These are phyloP conservation scores for Forbesichthys agassizii DNA, from an alignment of 2,113 vertebrate species.

Conservation along the genomic window DNA sequence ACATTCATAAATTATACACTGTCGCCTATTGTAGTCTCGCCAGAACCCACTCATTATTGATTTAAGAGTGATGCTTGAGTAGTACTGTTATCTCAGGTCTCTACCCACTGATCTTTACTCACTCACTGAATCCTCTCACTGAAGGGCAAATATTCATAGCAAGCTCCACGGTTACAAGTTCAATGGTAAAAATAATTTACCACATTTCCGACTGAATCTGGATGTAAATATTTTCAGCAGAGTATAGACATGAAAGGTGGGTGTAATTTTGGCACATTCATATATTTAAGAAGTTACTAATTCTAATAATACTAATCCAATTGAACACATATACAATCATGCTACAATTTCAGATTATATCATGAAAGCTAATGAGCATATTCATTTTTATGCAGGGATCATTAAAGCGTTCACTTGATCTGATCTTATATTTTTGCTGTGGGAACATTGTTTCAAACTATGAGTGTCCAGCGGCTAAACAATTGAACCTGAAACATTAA, in stretches of 20 bases:
- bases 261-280: too few relatives aligned
- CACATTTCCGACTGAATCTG: background rate
- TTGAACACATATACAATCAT: background rate
- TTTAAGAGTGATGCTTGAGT: constrained; percentile 56
- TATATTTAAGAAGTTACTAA: too few relatives aligned
- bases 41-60: constrained; percentile 28
- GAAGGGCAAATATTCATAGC: constrained; percentile 23
- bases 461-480: background rate
- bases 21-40: constrained; percentile 36
- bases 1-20: constrained; percentile 28
- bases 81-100: constrained; percentile 37
- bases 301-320: background rate
- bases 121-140: constrained; percentile 47
- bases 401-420: too few relatives aligned
- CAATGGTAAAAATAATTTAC: background rate
- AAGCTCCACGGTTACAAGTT: constrained; percentile 13
- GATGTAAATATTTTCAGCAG: background rate
- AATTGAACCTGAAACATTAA: background rate
- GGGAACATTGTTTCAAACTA: too few relatives aligned
- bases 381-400: too few relatives aligned
- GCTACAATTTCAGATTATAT: background rate
- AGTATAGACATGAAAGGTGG: too few relatives aligned
- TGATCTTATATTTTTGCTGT: too few relatives aligned
- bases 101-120: constrained; percentile 49
- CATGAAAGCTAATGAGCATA: too few relatives aligned